A percentile compares a stretch with the other conserved stretches of the same genome.
phyloP scores from a whole-genome alignment of 2,797 vertebrate genomes.

The Varecia variegata region DNA sequence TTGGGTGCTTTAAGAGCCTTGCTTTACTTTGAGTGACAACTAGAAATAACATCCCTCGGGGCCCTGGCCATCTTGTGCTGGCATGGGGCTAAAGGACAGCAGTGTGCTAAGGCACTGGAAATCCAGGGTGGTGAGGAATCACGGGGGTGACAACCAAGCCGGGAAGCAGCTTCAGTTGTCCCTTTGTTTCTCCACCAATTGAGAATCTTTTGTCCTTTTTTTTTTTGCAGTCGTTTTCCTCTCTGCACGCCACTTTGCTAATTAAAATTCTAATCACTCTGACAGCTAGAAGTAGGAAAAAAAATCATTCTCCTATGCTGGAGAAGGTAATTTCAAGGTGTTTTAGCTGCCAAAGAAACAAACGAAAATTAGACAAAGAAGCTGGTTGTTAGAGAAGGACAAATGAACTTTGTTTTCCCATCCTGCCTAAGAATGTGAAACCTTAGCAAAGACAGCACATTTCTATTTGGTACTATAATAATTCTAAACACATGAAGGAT shows the following conservation, averaged over 20 bases:
- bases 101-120: slow-evolving; percentile 42
- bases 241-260: slow-evolving; percentile 80
- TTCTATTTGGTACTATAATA: slow-evolving; percentile 51
- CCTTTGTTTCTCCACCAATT: slow-evolving; percentile 82
- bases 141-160: slow-evolving; percentile 62
- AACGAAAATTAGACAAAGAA: slow-evolving; percentile 85
- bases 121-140: slow-evolving; percentile 46
- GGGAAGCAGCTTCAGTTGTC: slow-evolving; percentile 44
- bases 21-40: slow-evolving; percentile 66
- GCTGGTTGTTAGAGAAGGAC: slow-evolving; percentile 74
- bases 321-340: slow-evolving; percentile 89
- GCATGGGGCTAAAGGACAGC: slow-evolving; percentile 47
- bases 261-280: slow-evolving; percentile 90
- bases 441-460: slow-evolving; percentile 61
- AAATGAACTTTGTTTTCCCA: slow-evolving; percentile 71
- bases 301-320: slow-evolving; percentile 82
- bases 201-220: slow-evolving; percentile 78
- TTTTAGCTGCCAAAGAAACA: slow-evolving; percentile 84
- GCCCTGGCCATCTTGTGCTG: slow-evolving; percentile 12
- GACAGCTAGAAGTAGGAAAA: slow-evolving; percentile 79
- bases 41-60: slow-evolving; percentile 62
- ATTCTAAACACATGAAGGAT: slow-evolving; percentile 59
- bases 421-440: slow-evolving; percentile 77
- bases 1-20: slow-evolving; percentile 51
- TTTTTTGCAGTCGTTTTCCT: slow-evolving; percentile 72